Evolutionary conservation across 2,797 vertebrate genomes (phyloP), one percentile per base, ranked within the genome.

Genomic region (Argentina silus): DNA sequence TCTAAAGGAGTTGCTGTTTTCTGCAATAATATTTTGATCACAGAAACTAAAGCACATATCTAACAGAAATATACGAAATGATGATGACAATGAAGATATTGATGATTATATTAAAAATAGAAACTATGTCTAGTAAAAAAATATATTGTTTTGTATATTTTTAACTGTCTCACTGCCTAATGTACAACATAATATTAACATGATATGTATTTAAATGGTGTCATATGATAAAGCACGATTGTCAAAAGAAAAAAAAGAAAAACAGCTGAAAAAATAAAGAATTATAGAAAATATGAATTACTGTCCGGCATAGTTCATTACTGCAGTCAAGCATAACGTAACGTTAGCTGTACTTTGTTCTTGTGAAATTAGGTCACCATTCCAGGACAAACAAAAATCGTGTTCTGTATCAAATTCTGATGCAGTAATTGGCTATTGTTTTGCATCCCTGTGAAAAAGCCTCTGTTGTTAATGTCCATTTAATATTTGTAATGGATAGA

Each of bases 101-200:
- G 85, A 93, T 51, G 83, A 91, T 88, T 91, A 93, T 92, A 91
- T 91, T 86, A 88, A 88, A 92, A 90, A 93, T 97, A 98, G 96
- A 96, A 96, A 95, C 93, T 98, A 96, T 97, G 97, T 96, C 96
- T 98, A 96, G 97, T 98, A 92, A 92, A 93, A 97, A 96, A 93
- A 91, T 93, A 93, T 96, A 96, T 96, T 96, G 96, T 98, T 98
- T 99, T 98, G 96, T 96, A 97, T 96, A 97, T 95, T 96, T 95
- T 95, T 96, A 97, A 95, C 95, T 97, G 95, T 98, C 96, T 94
- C 96, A 96, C 96, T 96, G 98, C 97, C 96, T 97, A 97, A 96
- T 97, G 96, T 98, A 97, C 96, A 97, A 96, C 96, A 96, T 96
- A 94, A 95, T 95, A 97, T 92, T 92, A 95, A 97, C 96, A 95